Percentiles rank a stretch among this genome's conserved stretches.
Conservation (phyloP, 2,797 vertebrate species). For the Pygocentrus nattereri region DNA sequence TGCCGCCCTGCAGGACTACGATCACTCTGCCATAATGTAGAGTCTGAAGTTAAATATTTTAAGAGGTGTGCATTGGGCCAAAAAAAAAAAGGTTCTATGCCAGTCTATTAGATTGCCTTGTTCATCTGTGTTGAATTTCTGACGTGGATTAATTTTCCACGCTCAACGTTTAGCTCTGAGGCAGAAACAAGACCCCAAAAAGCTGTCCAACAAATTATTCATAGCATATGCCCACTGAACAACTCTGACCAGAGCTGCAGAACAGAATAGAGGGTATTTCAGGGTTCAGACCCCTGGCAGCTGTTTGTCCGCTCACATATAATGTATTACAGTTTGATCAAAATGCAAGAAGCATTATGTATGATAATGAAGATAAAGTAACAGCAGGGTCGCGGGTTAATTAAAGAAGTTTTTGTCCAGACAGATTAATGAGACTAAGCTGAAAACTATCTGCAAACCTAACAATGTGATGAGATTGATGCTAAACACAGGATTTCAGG, state of each 20-base stretch:
- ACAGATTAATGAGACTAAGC: background rate
- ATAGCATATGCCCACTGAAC: constrained; percentile 18
- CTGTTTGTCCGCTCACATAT: constrained; percentile 66
- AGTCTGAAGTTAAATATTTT: constrained; percentile 6
- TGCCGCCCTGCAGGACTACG: background rate
- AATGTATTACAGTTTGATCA: constrained; percentile 42
- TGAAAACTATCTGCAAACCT: background rate
- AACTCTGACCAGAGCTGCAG: background rate
- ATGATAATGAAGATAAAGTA: constrained; percentile 68
- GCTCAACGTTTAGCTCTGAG: constrained; percentile 1
- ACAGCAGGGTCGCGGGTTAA: constrained; percentile 76
- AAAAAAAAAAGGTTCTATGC: background rate
- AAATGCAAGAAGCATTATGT: constrained; percentile 67
- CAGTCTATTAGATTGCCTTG: constrained; percentile 7
- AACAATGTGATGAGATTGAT: background rate
- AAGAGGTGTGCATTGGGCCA: background rate
- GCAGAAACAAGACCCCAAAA: constrained; percentile 11
- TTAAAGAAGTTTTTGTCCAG: constrained; percentile 38
- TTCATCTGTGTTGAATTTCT: constrained; percentile 20
- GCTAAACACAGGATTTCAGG: background rate
- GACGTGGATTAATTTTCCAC: constrained; percentile 24
- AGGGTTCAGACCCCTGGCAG: constrained; percentile 56
- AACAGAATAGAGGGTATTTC: background rate
- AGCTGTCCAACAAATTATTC: constrained; percentile 25
- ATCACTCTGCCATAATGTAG: background rate